Evolutionary conservation across 1,140 invertebrate species (phyloP).

Genomic region (Chrysomallon squamiferum): DNA sequence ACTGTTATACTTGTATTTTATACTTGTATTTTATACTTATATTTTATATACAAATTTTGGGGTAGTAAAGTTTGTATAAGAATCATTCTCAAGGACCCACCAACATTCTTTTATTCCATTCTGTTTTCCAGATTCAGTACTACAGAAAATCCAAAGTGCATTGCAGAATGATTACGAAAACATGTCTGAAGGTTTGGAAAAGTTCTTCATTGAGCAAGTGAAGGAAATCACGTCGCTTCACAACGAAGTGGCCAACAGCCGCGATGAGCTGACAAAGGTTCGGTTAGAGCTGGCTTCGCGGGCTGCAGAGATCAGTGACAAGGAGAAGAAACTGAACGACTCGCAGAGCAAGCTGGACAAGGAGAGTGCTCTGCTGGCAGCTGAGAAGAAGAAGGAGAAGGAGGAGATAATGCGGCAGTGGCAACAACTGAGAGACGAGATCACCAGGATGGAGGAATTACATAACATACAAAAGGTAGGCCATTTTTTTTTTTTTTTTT

Average conservation of each 20-base stretch:
- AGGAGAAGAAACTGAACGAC: constrained; percentile 29
- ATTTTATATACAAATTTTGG: too few species aligned
- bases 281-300: constrained; percentile 31
- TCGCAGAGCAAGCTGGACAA: constrained; percentile 27
- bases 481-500: constrained; percentile 2
- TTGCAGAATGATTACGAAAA: constrained; percentile 4
- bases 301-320: constrained; percentile 26
- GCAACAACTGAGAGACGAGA: constrained; percentile 48
- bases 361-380: constrained; percentile 23
- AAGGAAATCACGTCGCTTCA: not conserved
- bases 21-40: too few species aligned
- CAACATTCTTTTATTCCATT: too few species aligned
- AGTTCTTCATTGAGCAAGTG: not conserved
- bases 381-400: constrained; percentile 36
- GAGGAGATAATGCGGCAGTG: constrained; percentile 44
- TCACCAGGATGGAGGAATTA: constrained; percentile 46
- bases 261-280: constrained; percentile 26
- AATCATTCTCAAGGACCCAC: too few species aligned
- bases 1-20: too few species aligned
- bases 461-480: constrained; percentile 46
- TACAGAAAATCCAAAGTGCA: not conserved
- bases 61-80: too few species aligned
- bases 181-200: not conserved
- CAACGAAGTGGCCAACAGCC: constrained; percentile 17
- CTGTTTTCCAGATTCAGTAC: not conserved